A percentile compares a stretch with the other conserved stretches of the same genome.
Evolutionary conservation across 23 tunicate genomes (phyloP).

Genomic region (Trididemnum clinides): DNA sequence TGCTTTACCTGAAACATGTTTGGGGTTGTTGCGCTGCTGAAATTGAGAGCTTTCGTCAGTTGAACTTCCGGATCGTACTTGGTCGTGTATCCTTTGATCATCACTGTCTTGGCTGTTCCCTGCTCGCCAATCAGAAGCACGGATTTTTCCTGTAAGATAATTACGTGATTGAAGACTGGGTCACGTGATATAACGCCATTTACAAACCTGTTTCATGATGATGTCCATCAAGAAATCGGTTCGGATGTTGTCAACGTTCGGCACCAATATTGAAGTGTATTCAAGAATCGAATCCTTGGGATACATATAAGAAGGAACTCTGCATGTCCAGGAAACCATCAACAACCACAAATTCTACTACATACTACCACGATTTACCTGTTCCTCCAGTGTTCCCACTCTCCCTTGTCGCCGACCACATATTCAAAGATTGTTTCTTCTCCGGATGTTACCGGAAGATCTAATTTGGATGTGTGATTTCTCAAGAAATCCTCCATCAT

Average conservation of each 20-base stretch:
- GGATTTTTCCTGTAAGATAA: conserved; percentile 53
- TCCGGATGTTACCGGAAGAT: conserved; percentile 48
- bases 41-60: conserved; percentile 79
- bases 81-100: conserved; percentile 80
- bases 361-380: too few relatives aligned
- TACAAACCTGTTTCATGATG: conserved; percentile 79
- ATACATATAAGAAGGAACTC: conserved; percentile 65
- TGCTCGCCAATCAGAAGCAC: conserved; percentile 87
- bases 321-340: too few relatives aligned
- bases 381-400: conserved; percentile 82
- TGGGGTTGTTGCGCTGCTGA: conserved; percentile 86
- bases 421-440: conserved; percentile 88
- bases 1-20: conserved; percentile 75
- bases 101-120: conserved; percentile 90
- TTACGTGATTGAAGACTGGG: background rate
- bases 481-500: conserved; percentile 70
- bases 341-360: too few relatives aligned
- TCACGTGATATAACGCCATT: background rate
- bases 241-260: conserved; percentile 84
- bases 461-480: conserved; percentile 35
- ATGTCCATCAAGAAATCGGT: conserved; percentile 67
- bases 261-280: conserved; percentile 67
- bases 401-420: conserved; percentile 58
- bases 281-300: conserved; percentile 76
- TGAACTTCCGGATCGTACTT: conserved; percentile 80